Percentiles rank a stretch among this genome's conserved stretches.
Conservation (phyloP, 2,888 invertebrate genomes). For the Platycheirus albimanus region DNA sequence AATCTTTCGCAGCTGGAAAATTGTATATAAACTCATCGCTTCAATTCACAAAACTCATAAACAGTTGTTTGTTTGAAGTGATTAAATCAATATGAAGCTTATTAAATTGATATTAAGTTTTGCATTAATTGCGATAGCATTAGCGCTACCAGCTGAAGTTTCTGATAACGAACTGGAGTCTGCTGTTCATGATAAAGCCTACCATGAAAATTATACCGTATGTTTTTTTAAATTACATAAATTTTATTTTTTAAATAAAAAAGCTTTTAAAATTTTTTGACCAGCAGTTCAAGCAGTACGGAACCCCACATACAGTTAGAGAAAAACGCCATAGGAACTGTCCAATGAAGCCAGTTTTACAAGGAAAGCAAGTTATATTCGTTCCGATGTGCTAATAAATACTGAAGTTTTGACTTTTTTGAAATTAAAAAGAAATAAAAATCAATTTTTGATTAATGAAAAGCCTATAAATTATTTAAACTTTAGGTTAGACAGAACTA, state of each 20-base stretch:
- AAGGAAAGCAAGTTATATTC: background rate
- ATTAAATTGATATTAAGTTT: slow-evolving; percentile 13
- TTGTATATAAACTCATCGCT: background rate
- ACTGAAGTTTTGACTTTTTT: background rate
- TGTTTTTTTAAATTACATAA: no score
- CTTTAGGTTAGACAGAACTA: no score
- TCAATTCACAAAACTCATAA: background rate
- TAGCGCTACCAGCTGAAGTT: background rate
- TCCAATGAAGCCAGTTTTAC: background rate
- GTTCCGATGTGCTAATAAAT: slow-evolving; percentile 2
- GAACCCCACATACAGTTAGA: background rate
- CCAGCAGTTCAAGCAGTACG: no score
- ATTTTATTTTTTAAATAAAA: no score
- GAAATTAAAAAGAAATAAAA: no score
- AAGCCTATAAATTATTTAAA: no score
- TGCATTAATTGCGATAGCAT: background rate
- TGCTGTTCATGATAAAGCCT: background rate
- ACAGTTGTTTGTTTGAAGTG: slow-evolving; percentile 2
- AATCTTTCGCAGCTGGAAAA: no score
- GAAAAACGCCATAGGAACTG: slow-evolving; percentile 5
- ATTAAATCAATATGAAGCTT: background rate
- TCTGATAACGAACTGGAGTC: background rate
- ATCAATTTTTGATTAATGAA: no score
- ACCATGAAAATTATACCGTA: background rate
- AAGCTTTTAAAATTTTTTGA: background rate